A percentile compares a stretch with the other conserved stretches of the same genome.
Evolutionary conservation across 2,797 vertebrate species (phyloP).

Genomic region (Sternarchorhynchus goeldii): DNA sequence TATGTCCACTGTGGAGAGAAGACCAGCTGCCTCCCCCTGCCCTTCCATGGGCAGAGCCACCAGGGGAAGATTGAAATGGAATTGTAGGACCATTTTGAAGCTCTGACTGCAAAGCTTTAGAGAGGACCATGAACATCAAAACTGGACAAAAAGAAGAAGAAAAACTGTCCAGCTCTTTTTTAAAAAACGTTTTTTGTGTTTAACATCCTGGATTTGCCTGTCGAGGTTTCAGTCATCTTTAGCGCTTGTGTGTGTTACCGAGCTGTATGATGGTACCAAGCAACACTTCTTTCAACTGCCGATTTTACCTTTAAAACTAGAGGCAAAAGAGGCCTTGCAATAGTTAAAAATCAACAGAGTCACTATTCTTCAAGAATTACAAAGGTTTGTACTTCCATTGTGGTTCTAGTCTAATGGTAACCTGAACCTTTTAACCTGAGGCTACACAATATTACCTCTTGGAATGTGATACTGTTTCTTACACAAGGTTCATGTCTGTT

Average conservation of each 20-base stretch:
- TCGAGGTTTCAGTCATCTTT: too few species aligned
- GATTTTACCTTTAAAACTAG: background rate
- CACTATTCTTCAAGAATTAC: conserved; percentile 25
- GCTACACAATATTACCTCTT: background rate
- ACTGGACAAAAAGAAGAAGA: too few species aligned
- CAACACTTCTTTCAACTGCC: background rate
- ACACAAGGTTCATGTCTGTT: background rate
- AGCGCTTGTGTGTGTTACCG: too few species aligned
- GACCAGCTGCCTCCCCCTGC: conserved; percentile 74
- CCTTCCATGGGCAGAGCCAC: conserved; percentile 71
- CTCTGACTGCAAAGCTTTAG: background rate
- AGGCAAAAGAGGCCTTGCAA: background rate
- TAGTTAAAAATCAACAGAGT: conserved; percentile 39
- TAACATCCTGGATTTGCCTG: too few species aligned
- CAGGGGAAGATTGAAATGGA: background rate
- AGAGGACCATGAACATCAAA: too few species aligned
- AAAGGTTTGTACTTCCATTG: conserved; percentile 39
- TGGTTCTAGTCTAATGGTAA: conserved; percentile 34
- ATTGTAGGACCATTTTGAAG: background rate
- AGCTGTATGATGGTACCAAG: too few species aligned
- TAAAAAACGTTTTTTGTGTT: too few species aligned
- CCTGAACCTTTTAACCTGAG: conserved; percentile 35
- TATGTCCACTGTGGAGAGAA: conserved; percentile 69
- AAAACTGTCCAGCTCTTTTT: too few species aligned
- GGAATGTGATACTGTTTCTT: conserved; percentile 17